Evolutionary conservation across 2,113 vertebrate genomes (phyloP).

Genomic region (Abramis brama): DNA sequence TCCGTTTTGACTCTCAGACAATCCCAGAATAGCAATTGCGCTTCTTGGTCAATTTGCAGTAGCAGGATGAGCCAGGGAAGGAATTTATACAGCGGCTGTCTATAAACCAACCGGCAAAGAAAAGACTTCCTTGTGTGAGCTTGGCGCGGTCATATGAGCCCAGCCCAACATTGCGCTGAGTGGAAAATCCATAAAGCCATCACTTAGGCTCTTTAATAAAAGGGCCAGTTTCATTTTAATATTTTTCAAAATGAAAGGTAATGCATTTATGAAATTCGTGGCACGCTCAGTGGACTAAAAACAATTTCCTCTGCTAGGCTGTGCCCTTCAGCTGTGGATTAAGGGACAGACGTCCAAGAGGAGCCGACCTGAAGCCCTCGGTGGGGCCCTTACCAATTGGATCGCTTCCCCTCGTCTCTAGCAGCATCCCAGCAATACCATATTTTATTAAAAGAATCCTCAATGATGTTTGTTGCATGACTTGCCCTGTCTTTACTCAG

Average conservation of each 20-base stretch:
- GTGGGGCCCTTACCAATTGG: slow-evolving; percentile 67
- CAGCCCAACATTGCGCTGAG: slow-evolving; percentile 57
- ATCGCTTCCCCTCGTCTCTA: slow-evolving; percentile 68
- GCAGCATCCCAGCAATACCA: slow-evolving; percentile 75
- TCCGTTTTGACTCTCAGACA: slow-evolving; percentile 63
- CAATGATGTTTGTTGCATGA: slow-evolving; percentile 67
- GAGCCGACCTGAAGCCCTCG: slow-evolving; percentile 68
- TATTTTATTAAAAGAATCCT: slow-evolving; percentile 81
- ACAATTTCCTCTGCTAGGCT: slow-evolving; percentile 81
- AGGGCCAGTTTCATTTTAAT: slow-evolving; percentile 72
- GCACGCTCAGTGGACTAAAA: slow-evolving; percentile 74
- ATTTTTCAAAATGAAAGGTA: slow-evolving; percentile 79
- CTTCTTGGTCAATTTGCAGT: slow-evolving; percentile 72
- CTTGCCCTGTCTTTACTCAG: slow-evolving; percentile 64
- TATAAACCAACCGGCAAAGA: slow-evolving; percentile 65
- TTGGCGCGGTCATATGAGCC: slow-evolving; percentile 63
- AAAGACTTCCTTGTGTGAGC: slow-evolving; percentile 66
- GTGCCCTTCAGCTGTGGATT: slow-evolving; percentile 77
- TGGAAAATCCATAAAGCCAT: slow-evolving; percentile 79
- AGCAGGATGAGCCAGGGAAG: slow-evolving; percentile 66
- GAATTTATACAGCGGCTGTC: slow-evolving; percentile 67
- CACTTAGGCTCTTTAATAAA: slow-evolving; percentile 79
- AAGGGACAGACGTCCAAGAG: slow-evolving; percentile 76
- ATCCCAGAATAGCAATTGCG: slow-evolving; percentile 68
- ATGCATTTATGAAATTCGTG: slow-evolving; percentile 78